Evolutionary conservation across 2,797 vertebrate species (phyloP).

Genomic region (Gadopsis marmoratus): DNA sequence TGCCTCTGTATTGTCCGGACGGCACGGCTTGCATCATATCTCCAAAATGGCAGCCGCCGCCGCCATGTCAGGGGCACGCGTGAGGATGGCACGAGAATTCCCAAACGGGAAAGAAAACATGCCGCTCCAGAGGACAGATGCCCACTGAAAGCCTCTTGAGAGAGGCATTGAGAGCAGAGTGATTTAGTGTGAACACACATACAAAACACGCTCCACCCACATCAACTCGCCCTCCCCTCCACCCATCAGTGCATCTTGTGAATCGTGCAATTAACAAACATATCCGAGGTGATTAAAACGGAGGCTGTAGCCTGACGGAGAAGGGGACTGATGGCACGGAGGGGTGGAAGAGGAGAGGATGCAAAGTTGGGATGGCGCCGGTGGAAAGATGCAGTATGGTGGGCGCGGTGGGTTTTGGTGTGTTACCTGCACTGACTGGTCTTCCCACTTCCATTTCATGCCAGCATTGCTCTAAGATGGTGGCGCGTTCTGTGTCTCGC

Average conservation of each 20-base stretch:
- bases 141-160: conserved; percentile 80
- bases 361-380: conserved; percentile 40
- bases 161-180: conserved; percentile 78
- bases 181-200: conserved; percentile 81
- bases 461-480: conserved; percentile 87
- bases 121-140: conserved; percentile 80
- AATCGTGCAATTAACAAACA: conserved; percentile 85
- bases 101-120: conserved; percentile 75
- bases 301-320: conserved; percentile 25
- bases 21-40: conserved; percentile 34
- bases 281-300: conserved; percentile 80
- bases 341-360: conserved; percentile 33
- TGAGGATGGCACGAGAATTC: conserved; percentile 78
- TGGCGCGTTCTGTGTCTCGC: conserved; percentile 82
- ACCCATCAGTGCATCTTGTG: conserved; percentile 62
- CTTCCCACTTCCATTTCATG: conserved; percentile 86
- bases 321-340: conserved; percentile 22
- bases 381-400: conserved; percentile 41
- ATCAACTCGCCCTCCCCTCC: conserved; percentile 58
- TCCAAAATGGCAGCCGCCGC: conserved; percentile 82
- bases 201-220: conserved; percentile 76
- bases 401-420: conserved; percentile 57
- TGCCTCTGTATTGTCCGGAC: conserved; percentile 24
- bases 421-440: conserved; percentile 83
- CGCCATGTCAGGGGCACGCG: conserved; percentile 76